These are phyloP conservation scores for Denticeps clupeoides DNA, from an alignment of 2,797 vertebrate genomes.

Conservation along the genomic window DNA sequence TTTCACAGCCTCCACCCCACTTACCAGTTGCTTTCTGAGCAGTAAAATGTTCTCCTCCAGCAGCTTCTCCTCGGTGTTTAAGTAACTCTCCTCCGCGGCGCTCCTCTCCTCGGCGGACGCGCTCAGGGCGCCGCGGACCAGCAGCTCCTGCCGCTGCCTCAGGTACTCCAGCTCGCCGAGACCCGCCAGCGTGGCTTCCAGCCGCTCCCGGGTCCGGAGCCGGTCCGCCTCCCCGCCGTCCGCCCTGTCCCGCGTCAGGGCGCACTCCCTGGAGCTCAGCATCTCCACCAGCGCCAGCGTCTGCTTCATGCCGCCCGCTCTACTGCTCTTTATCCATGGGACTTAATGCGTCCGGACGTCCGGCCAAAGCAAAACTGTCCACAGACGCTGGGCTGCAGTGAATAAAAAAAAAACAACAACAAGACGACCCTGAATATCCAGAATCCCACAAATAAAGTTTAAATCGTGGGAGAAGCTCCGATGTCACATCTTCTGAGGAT, in stretches of 20 bases:
- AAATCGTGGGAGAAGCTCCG: neutral
- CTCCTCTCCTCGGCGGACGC: slow-evolving; percentile 63
- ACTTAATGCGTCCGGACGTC: neutral
- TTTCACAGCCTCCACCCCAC: slow-evolving; percentile 20
- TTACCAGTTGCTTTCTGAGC: slow-evolving; percentile 80
- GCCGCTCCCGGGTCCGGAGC: slow-evolving; percentile 66
- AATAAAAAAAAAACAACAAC: no score
- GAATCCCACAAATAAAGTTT: no score
- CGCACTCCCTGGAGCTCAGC: slow-evolving; percentile 28
- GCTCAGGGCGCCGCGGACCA: slow-evolving; percentile 66
- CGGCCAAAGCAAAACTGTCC: slow-evolving; percentile 1
- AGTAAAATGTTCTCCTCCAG: slow-evolving; percentile 82
- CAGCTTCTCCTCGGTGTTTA: slow-evolving; percentile 75
- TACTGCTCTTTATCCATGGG: no score
- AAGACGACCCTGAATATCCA: slow-evolving; percentile 3
- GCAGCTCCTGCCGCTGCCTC: slow-evolving; percentile 70
- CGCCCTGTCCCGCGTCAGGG: slow-evolving; percentile 33
- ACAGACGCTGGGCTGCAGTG: neutral
- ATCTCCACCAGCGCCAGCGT: slow-evolving; percentile 26
- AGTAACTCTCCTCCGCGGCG: slow-evolving; percentile 33
- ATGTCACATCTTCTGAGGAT: slow-evolving; percentile 3
- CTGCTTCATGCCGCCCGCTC: slow-evolving; percentile 29
- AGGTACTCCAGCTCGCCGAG: slow-evolving; percentile 79
- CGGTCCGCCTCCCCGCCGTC: slow-evolving; percentile 47
- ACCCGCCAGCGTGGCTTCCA: slow-evolving; percentile 74